Evolutionary conservation across 92 coral and sea anemone species (phyloP).

Genomic region (Parazoanthus darwini): DNA sequence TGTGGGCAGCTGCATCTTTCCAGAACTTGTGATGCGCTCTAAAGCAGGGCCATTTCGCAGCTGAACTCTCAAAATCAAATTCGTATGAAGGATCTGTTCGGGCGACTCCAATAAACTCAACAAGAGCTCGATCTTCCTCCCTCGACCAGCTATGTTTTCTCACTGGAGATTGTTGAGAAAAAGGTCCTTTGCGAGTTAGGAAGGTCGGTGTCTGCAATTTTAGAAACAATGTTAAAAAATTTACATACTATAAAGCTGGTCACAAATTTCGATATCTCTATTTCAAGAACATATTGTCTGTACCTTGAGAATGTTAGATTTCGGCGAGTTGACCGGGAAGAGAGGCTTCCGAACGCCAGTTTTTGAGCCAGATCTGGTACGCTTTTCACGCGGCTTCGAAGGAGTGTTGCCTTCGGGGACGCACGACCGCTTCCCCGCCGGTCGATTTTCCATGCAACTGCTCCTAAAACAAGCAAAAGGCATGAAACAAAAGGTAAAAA

Average conservation of each 20-base stretch:
- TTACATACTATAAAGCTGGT: not conserved
- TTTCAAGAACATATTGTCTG: not conserved
- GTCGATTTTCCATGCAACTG: not conserved
- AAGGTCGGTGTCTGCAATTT: conserved; percentile 33
- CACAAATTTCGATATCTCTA: not conserved
- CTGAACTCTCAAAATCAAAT: conserved; percentile 29
- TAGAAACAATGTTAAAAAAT: conserved; percentile 12
- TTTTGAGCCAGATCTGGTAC: not conserved
- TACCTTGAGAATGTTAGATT: not conserved
- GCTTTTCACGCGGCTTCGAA: conserved; percentile 44
- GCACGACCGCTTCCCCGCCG: conserved; percentile 30
- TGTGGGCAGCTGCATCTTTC: conserved; percentile 18
- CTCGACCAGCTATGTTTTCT: conserved; percentile 53
- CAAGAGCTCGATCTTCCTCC: conserved; percentile 61
- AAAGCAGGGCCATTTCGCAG: conserved; percentile 49
- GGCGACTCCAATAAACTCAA: conserved; percentile 55
- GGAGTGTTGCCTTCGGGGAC: conserved; percentile 51
- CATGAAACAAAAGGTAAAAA: not conserved
- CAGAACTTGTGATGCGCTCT: too few relatives aligned
- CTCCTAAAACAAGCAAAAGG: not conserved
- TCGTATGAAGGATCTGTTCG: conserved; percentile 55
- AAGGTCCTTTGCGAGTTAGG: conserved; percentile 19
- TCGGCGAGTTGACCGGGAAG: conserved; percentile 2
- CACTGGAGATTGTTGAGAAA: conserved; percentile 50
- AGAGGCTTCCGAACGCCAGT: not conserved